Evolutionary conservation across 2,113 vertebrate species (phyloP), one percentile per base, ranked within the genome.

Genomic region (Ceyx margarethae): DNA sequence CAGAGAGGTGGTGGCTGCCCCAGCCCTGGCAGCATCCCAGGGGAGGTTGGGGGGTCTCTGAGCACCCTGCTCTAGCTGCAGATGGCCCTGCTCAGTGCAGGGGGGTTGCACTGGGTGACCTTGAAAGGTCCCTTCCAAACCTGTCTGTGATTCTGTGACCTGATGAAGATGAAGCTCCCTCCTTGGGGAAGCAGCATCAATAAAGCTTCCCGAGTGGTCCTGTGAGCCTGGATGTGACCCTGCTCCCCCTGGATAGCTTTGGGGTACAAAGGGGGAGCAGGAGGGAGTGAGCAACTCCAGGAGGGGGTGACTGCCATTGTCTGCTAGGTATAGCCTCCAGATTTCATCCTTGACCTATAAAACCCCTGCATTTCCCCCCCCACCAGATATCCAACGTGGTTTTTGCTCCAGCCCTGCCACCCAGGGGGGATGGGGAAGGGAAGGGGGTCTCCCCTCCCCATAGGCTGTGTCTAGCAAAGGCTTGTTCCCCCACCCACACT

Each of bases 161-260:
- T 23, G 14, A 48, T 25, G 45, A 25, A 46, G n/a, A 35, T 15
- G 43, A 69, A 56, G 28, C 16, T 1, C 50, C 43, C 31, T 56
- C 46, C 28, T 15, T 4, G 20, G 8, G 35, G n/a, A 66, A 31
- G 19, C 80, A 82, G 51, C 46, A 42, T 1, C 74, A 62, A n/a
- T 1, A 21, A n/a, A 60, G 14, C 17, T 45, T 21, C 66, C 62
- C 12, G 57, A 12, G 35, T 4, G 15, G 22, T 58, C 50, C 80
- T 3, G 11, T 2, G 1, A 50, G 21, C 29, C 60, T 57, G 66
- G n/a, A 1, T 28, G 3, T 2, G 9, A 33, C 60, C 50, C 3
- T 0, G 79, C 74, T n/a, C 0, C 43, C 3, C 8, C 31, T 7
- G 8, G 33, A 37, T 31, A 5, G 71, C 91, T 76, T 61, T 0